Percentiles rank a stretch among this genome's conserved stretches.
Evolutionary conservation across 2,113 vertebrate species (phyloP).

Genomic region (Clarias magur): DNA sequence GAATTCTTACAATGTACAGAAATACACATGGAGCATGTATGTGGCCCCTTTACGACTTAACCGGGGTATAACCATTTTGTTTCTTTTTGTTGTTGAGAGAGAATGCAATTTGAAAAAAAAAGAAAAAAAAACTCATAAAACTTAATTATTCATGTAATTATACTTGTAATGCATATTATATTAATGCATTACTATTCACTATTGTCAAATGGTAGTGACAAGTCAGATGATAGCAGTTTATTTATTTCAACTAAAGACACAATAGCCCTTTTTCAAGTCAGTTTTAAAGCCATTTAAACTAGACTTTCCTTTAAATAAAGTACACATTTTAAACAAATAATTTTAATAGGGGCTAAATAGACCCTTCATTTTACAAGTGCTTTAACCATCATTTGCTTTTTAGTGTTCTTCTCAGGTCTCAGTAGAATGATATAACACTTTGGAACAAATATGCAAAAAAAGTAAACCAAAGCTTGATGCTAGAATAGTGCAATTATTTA

Average conservation of each 20-base stretch:
- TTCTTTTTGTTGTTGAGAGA: no score
- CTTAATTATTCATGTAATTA: background rate
- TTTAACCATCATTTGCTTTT: constrained; percentile 68
- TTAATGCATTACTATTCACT: background rate
- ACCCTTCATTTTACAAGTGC: background rate
- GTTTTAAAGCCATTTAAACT: background rate
- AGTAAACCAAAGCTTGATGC: no score
- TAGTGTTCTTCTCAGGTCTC: constrained; percentile 67
- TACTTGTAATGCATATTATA: background rate
- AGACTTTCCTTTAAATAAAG: background rate
- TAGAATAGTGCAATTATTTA: background rate
- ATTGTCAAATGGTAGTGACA: background rate
- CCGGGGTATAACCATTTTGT: no score
- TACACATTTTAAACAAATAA: background rate
- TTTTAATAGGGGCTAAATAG: background rate
- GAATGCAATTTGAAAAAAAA: no score
- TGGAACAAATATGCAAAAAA: constrained; percentile 64
- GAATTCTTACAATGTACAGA: background rate
- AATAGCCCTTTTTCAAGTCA: background rate
- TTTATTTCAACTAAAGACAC: background rate
- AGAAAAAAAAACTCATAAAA: no score
- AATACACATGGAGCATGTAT: background rate
- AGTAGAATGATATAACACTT: constrained; percentile 73
- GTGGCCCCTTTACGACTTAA: no score
- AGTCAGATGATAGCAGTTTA: background rate